phyloP scores from a whole-genome alignment of 1,140 invertebrate genomes.

The Eumaeus atala region DNA sequence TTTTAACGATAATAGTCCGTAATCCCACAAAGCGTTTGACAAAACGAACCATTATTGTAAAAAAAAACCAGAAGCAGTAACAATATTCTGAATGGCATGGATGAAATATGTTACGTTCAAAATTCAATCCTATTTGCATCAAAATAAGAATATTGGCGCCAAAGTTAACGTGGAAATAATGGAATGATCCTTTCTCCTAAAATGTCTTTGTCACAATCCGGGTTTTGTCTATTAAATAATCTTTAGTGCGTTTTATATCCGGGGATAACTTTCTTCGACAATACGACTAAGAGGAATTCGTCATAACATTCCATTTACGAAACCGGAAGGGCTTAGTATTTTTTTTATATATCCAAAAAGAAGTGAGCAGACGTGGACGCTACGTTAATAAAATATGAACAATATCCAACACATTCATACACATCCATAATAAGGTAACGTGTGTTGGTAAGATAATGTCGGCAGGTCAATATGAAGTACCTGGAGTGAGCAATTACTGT shows the following conservation, averaged over 20 bases:
- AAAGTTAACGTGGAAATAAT: background rate
- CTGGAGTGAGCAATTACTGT: too few relatives aligned
- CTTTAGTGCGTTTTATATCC: slow-evolving; percentile 38
- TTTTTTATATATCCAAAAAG: background rate
- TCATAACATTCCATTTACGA: slow-evolving; percentile 42
- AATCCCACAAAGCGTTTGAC: slow-evolving; percentile 47
- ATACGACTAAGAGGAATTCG: slow-evolving; percentile 37
- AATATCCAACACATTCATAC: too few relatives aligned
- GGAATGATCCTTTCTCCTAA: slow-evolving; percentile 36
- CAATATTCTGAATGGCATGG: slow-evolving; percentile 11
- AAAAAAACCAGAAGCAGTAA: slow-evolving; percentile 34
- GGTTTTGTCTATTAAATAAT: slow-evolving; percentile 32
- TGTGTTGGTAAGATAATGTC: too few relatives aligned
- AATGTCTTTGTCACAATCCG: slow-evolving; percentile 40
- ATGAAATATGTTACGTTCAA: slow-evolving; percentile 8
- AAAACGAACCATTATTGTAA: slow-evolving; percentile 37
- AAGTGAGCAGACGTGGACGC: too few relatives aligned
- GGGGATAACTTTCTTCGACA: slow-evolving; percentile 49
- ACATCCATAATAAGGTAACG: too few relatives aligned
- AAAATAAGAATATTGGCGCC: background rate
- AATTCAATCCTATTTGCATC: slow-evolving; percentile 23
- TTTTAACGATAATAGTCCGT: slow-evolving; percentile 39
- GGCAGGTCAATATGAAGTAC: too few relatives aligned
- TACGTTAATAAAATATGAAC: too few relatives aligned
- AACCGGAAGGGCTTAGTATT: slow-evolving; percentile 41